These are phyloP conservation scores for Sesia apiformis DNA, from an alignment of 2,888 invertebrate species.

Conservation along the genomic window DNA sequence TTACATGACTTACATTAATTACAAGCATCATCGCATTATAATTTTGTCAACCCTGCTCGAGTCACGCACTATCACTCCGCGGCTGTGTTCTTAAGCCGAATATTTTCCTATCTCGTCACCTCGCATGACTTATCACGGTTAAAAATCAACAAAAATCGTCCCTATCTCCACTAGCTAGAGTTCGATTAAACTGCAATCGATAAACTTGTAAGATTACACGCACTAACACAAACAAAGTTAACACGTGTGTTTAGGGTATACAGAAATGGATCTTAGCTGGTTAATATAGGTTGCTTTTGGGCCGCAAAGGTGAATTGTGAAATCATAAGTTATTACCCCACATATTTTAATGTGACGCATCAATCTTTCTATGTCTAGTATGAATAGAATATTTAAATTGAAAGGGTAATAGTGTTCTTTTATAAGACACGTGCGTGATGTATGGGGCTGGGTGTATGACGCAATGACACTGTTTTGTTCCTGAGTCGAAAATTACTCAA, in stretches of 20 bases:
- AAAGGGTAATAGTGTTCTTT: slow-evolving; percentile 40
- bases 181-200: slow-evolving; percentile 3
- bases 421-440: slow-evolving; percentile 35
- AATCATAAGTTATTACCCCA: slow-evolving; percentile 36
- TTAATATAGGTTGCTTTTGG: slow-evolving; percentile 4
- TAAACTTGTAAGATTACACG: slow-evolving; percentile 13
- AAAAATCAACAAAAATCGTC: slow-evolving; percentile 14
- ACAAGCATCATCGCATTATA: not conserved
- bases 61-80: slow-evolving; percentile 62
- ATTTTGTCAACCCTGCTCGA: slow-evolving; percentile 38
- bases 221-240: slow-evolving; percentile 16
- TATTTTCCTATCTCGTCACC: slow-evolving; percentile 69
- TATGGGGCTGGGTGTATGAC: slow-evolving; percentile 13
- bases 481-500: not conserved
- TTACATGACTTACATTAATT: no score
- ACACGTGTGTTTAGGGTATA: slow-evolving; percentile 6
- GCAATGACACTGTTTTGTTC: slow-evolving; percentile 8
- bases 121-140: slow-evolving; percentile 19
- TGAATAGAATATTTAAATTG: slow-evolving; percentile 54
- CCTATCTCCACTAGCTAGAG: slow-evolving; percentile 15
- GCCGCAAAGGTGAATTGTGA: slow-evolving; percentile 10
- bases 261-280: slow-evolving; percentile 13
- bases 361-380: slow-evolving; percentile 38
- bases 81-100: slow-evolving; percentile 59
- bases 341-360: slow-evolving; percentile 52